A percentile compares a stretch with the other conserved stretches of the same genome.
These are phyloP conservation scores for Eriosoma lanigerum DNA, from an alignment of 1,140 invertebrate genomes.

Conservation along the genomic window DNA sequence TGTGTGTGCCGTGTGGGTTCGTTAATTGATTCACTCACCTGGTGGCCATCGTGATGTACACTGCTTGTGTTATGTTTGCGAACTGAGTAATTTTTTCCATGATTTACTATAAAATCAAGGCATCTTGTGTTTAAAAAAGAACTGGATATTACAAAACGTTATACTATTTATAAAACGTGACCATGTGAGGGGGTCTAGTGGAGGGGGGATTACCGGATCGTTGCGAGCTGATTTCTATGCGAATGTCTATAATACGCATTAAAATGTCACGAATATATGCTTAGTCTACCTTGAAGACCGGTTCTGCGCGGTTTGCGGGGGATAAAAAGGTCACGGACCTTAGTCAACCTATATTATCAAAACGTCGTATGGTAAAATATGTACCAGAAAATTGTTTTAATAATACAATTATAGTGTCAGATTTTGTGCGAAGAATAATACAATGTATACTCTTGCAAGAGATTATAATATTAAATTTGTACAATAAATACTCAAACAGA, in stretches of 20 bases:
- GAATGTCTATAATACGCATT: slow-evolving; percentile 18
- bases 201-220: neutral
- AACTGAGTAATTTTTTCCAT: slow-evolving; percentile 16
- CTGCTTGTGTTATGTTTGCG: slow-evolving; percentile 35
- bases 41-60: slow-evolving; percentile 6
- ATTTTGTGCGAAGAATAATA: neutral
- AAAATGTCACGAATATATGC: slow-evolving; percentile 10
- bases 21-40: slow-evolving; percentile 13
- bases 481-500: too few relatives aligned
- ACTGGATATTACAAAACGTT: slow-evolving; percentile 44
- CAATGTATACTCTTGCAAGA: too few relatives aligned
- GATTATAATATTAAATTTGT: too few relatives aligned
- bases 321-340: slow-evolving; percentile 12
- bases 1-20: neutral
- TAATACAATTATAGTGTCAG: too few relatives aligned
- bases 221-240: slow-evolving; percentile 21
- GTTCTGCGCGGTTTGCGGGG: neutral
- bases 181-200: slow-evolving; percentile 2
- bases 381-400: neutral
- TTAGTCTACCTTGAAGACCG: slow-evolving; percentile 7
- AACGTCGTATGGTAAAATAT: neutral
- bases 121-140: slow-evolving; percentile 20
- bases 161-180: slow-evolving; percentile 21
- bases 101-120: slow-evolving; percentile 13
- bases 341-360: neutral